These are phyloP conservation scores for Pseudomyrmex cubaensis DNA, from an alignment of 1,140 invertebrate species.

Conservation along the genomic window DNA sequence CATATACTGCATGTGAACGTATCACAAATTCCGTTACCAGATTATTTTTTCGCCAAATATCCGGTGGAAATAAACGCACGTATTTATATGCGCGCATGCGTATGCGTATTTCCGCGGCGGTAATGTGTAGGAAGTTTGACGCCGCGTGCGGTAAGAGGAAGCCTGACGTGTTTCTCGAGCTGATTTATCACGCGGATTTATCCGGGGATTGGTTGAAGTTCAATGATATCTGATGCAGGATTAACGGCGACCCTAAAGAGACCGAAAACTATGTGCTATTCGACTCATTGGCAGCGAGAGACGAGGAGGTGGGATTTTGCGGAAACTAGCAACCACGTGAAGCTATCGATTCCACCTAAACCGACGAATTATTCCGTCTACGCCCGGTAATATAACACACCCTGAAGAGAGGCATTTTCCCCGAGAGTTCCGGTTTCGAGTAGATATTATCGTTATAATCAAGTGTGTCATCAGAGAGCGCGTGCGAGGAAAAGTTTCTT, in stretches of 20 bases:
- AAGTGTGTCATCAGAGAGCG: constrained; percentile 2
- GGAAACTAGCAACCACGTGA: background rate
- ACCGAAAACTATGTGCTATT: background rate
- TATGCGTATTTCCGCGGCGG: background rate
- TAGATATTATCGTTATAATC: constrained; percentile 35
- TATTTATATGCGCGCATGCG: background rate
- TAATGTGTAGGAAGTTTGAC: constrained; percentile 10
- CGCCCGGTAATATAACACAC: background rate
- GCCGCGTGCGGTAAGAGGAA: background rate
- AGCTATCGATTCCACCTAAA: constrained; percentile 62
- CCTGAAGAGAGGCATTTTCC: background rate
- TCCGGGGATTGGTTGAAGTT: background rate
- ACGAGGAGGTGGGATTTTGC: background rate
- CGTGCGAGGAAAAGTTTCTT: constrained; percentile 11
- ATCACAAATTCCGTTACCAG: constrained; percentile 3
- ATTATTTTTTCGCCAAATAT: background rate
- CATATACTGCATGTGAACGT: background rate
- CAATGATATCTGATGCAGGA: background rate
- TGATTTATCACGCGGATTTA: background rate
- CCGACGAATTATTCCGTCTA: constrained; percentile 49
- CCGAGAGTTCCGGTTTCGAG: background rate
- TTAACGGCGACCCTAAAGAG: background rate
- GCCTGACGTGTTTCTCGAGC: background rate
- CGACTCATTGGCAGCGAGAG: background rate
- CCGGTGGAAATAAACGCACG: background rate